A percentile compares a stretch with the other conserved stretches of the same genome.
Evolutionary conservation across 2,113 vertebrate species (phyloP).

Genomic region (Nymphicus hollandicus): DNA sequence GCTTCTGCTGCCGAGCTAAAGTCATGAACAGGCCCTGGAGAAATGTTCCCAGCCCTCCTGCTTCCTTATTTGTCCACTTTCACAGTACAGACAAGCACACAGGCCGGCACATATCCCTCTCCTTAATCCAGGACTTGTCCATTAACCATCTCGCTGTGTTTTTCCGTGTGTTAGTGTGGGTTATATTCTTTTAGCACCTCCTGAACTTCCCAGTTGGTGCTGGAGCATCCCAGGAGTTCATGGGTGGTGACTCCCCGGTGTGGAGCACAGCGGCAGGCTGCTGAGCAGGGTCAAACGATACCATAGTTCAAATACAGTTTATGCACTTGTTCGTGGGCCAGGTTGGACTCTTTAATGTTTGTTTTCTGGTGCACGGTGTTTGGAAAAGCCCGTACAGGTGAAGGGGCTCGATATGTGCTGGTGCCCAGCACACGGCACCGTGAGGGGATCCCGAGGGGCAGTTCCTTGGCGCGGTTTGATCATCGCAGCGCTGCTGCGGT

Average conservation of each 20-base stretch:
- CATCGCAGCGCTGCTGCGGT: not conserved
- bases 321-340: not conserved
- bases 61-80: not conserved
- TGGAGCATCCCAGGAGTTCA: not conserved
- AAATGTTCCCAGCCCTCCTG: not conserved
- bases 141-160: not conserved
- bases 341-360: not conserved
- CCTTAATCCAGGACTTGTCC: not conserved
- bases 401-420: not conserved
- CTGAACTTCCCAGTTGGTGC: not conserved
- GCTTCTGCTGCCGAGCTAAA: not conserved
- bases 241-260: rapidly evolving
- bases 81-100: not conserved
- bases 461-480: not conserved
- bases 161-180: not conserved
- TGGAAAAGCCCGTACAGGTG: not conserved
- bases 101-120: not conserved
- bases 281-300: not conserved
- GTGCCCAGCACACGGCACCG: too few species aligned
- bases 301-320: not conserved
- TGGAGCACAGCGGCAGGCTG: not conserved
- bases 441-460: not conserved
- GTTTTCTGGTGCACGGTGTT: not conserved
- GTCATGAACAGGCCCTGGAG: not conserved
- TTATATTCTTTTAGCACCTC: not conserved